Evolutionary conservation across 2,797 vertebrate species (phyloP).

Genomic region (Bucorvus abyssinicus): DNA sequence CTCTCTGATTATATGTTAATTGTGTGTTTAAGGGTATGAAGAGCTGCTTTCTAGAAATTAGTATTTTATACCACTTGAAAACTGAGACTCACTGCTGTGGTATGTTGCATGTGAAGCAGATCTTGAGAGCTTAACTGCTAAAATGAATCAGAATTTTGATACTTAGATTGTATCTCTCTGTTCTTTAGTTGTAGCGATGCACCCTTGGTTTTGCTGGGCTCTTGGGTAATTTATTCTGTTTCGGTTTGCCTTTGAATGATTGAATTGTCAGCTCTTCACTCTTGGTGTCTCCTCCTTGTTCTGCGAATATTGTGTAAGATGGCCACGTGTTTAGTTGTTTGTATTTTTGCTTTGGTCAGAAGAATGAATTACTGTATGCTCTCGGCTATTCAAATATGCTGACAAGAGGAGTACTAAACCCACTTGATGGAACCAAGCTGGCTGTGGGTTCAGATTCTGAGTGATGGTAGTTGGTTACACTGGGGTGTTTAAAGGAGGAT

Average conservation of each 20-base stretch:
- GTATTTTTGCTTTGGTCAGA: background rate
- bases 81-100: background rate
- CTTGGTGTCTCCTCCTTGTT: background rate
- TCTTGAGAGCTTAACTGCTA: background rate
- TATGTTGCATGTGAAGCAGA: background rate
- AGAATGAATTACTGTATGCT: background rate
- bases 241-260: background rate
- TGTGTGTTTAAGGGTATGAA: background rate
- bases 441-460: background rate
- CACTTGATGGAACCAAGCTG: background rate
- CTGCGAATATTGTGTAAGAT: background rate
- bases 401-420: background rate
- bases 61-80: background rate
- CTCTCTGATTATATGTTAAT: background rate
- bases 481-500: background rate
- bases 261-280: background rate
- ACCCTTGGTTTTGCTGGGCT: background rate
- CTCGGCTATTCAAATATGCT: background rate
- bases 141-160: background rate
- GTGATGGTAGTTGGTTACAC: background rate
- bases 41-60: background rate
- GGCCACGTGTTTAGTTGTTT: background rate
- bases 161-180: background rate
- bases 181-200: background rate
- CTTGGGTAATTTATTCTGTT: background rate